Base-by-base conservation (phyloP, 1,140 invertebrate genomes). In the Orius insidiosus region DNA sequence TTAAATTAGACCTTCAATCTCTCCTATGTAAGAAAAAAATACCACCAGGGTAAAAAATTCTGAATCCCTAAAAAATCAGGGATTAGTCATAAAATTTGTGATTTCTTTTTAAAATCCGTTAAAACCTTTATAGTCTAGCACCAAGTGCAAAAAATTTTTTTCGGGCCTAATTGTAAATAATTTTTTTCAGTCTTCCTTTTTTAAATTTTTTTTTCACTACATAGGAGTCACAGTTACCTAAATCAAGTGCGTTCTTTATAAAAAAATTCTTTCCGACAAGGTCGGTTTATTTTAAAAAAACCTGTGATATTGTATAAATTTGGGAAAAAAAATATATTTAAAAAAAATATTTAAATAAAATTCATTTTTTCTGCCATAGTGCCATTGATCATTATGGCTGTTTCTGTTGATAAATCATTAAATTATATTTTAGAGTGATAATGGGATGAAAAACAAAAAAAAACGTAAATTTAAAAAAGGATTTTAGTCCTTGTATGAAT, bases 261-360 rank as follows among this genome's bases (percentile, higher is more conserved):
- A 37, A 5, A n/a, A 13, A 43, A 43, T 19, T 43, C 24, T 3
- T 43, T 24, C 41, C 41, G 30, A 43, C 41, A 19, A 11, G 24
- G 15, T 43, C 30, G 45, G 33, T 14, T 37, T 46, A 46, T 36
- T 45, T 45, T n/a, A n/a, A 14, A 33, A 13, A 37, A 14, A 46
- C 45, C 45, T 46, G 45, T 46, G 45, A 46, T 46, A 46, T 46
- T 46, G 45, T 46, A 37, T 46, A 38, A 46, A 32, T 15, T 36
- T 46, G 35, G 45, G 34, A 36, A 46, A 46, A 36, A 14, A 37
- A 36, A n/a, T 19, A 37, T 46, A 36, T 37, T 46, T 46, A 43
- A 19, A 15, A 37, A 36, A 19, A 11, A 18, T 14, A 24, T 24
- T 24, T 24, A 24, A 24, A n/a, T n/a, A n/a, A 24, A 24, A 4